A percentile compares a stretch with the other conserved stretches of the same genome.
phyloP scores from a whole-genome alignment of 2,888 invertebrate genomes.

The Stenoptilia bipunctidactyla region DNA sequence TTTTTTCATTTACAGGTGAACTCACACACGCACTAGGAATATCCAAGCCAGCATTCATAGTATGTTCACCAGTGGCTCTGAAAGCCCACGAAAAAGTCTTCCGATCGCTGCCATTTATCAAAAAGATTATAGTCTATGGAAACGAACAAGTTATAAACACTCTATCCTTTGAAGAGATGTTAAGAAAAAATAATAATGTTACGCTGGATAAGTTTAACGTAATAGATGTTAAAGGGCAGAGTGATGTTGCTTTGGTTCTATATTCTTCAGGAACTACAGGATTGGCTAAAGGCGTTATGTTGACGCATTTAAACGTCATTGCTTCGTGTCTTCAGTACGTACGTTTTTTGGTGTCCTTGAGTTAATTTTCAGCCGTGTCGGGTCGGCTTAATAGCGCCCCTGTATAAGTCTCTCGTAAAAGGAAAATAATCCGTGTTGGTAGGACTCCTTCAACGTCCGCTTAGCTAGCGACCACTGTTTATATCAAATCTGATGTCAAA shows the following conservation, averaged over 20 bases:
- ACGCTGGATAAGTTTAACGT: conserved; percentile 29
- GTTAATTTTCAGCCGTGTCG: no score
- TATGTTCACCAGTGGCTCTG: conserved; percentile 35
- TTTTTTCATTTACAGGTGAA: conserved; percentile 33
- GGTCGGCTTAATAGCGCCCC: no score
- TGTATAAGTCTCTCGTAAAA: no score
- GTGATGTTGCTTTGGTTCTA: conserved; percentile 32
- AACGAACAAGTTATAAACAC: conserved; percentile 21
- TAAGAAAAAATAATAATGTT: conserved; percentile 23
- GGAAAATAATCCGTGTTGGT: no score
- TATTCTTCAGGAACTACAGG: conserved; percentile 58
- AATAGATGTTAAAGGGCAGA: conserved; percentile 31
- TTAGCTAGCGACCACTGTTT: no score
- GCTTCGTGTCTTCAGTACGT: conserved; percentile 30
- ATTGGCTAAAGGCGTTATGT: conserved; percentile 47
- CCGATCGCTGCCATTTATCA: conserved; percentile 20
- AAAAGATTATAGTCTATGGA: conserved; percentile 35
- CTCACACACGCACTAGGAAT: conserved; percentile 35
- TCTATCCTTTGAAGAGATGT: conserved; percentile 29
- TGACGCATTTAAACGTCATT: conserved; percentile 38
- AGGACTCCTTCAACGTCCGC: no score
- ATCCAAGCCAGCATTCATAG: conserved; percentile 36
- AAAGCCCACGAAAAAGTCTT: conserved; percentile 27
- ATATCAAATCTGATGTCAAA: no score
- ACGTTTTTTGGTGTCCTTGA: no score